Evolutionary conservation across 1,140 invertebrate species (phyloP).

Genomic region (Drosophila willistoni): DNA sequence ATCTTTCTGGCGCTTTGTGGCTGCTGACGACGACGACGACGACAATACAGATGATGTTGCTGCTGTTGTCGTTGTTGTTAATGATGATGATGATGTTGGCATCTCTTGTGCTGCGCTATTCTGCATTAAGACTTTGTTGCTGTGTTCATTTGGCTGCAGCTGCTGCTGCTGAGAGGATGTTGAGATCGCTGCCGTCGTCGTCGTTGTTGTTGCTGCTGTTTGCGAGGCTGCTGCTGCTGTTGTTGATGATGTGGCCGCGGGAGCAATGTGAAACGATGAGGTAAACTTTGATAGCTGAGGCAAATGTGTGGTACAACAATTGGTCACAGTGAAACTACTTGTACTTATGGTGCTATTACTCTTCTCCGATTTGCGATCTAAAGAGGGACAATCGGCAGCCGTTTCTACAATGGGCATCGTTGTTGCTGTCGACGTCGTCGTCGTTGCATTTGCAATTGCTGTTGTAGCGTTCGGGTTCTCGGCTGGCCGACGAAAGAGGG

Average conservation of each 20-base stretch:
- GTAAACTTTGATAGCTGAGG: constrained; percentile 79
- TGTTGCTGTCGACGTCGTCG: constrained; percentile 24
- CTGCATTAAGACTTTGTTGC: constrained; percentile 31
- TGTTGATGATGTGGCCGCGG: constrained; percentile 27
- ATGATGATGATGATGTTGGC: constrained; percentile 27
- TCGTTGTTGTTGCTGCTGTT: constrained; percentile 24
- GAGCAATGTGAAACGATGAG: constrained; percentile 77
- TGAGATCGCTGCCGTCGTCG: constrained; percentile 26
- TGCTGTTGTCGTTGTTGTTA: constrained; percentile 63
- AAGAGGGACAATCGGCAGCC: constrained; percentile 48
- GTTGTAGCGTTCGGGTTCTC: constrained; percentile 25
- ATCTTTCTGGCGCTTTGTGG: constrained; percentile 81
- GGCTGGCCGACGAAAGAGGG: constrained; percentile 60
- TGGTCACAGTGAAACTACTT: constrained; percentile 76
- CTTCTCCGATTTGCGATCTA: constrained; percentile 78
- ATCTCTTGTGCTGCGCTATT: constrained; percentile 23
- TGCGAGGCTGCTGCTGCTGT: constrained; percentile 20
- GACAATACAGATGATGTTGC: constrained; percentile 25
- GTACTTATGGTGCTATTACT: constrained; percentile 79
- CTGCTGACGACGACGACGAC: constrained; percentile 48
- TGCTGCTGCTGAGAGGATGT: constrained; percentile 25
- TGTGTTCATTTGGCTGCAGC: constrained; percentile 27
- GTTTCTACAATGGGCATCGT: constrained; percentile 32
- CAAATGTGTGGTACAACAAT: constrained; percentile 77
- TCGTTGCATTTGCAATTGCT: constrained; percentile 17